Percentiles rank a stretch among this genome's conserved stretches.
These are phyloP conservation scores for Mya arenaria DNA, from an alignment of 1,140 invertebrate genomes.

Conservation along the genomic window DNA sequence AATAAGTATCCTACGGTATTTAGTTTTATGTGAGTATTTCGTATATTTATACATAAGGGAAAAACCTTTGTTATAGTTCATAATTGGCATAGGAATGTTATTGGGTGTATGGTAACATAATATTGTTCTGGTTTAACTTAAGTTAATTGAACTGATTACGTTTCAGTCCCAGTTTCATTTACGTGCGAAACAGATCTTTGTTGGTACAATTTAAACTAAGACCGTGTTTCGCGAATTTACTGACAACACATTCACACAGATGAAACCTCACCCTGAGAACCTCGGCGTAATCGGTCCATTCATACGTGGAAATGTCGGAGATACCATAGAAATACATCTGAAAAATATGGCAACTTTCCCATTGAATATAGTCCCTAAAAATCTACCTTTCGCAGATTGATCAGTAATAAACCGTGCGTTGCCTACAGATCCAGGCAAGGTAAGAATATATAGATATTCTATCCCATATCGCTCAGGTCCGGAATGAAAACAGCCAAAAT, in stretches of 20 bases:
- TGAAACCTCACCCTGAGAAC: slow-evolving; percentile 54
- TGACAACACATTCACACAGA: slow-evolving; percentile 62
- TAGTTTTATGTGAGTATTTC: no score
- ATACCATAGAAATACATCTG: slow-evolving; percentile 56
- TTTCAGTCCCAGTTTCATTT: slow-evolving; percentile 16
- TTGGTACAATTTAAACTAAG: slow-evolving; percentile 70
- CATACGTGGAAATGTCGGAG: slow-evolving; percentile 69
- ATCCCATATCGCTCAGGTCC: slow-evolving; percentile 67
- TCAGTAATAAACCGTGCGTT: background rate
- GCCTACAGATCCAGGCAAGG: slow-evolving; percentile 16
- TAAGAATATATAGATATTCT: slow-evolving; percentile 63
- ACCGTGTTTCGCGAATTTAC: slow-evolving; percentile 67
- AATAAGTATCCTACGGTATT: no score
- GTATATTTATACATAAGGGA: no score
- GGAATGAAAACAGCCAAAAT: slow-evolving; percentile 64
- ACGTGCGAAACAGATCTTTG: slow-evolving; percentile 7
- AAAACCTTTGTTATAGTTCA: background rate
- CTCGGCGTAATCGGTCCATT: slow-evolving; percentile 69
- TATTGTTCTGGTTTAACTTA: background rate
- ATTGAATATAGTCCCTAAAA: slow-evolving; percentile 62
- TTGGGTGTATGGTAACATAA: background rate
- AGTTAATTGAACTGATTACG: background rate
- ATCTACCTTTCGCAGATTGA: slow-evolving; percentile 35
- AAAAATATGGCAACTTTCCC: slow-evolving; percentile 53
- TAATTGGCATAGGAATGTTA: background rate